These are phyloP conservation scores for Scelioninae gen. 1 DNA, from an alignment of 2,888 invertebrate genomes.

Conservation along the genomic window DNA sequence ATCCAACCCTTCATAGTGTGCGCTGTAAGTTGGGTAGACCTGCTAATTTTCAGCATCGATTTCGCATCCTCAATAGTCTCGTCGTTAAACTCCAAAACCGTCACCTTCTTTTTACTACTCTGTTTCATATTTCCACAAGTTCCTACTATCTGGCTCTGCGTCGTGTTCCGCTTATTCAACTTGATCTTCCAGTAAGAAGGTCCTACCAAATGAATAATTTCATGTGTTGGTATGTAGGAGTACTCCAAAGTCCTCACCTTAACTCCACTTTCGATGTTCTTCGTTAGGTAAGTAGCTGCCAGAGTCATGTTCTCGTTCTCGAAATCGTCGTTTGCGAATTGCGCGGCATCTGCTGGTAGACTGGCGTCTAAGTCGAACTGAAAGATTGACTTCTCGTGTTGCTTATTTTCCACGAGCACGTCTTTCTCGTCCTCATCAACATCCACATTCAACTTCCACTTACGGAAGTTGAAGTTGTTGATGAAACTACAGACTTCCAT, in stretches of 20 bases:
- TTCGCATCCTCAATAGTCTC: conserved; percentile 33
- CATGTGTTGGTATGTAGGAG: conserved; percentile 73
- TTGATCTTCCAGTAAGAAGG: conserved; percentile 93
- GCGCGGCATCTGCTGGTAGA: conserved; percentile 63
- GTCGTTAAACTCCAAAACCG: conserved; percentile 60
- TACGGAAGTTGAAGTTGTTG: conserved; percentile 82
- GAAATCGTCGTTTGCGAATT: too few relatives aligned
- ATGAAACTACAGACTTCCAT: not conserved
- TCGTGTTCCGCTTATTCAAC: conserved; percentile 26
- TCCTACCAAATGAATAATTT: conserved; percentile 88
- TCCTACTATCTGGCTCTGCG: conserved; percentile 25
- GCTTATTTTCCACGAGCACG: conserved; percentile 1
- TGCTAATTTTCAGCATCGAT: conserved; percentile 30
- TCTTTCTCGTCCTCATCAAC: conserved; percentile 23
- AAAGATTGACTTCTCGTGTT: conserved; percentile 61
- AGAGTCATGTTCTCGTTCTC: conserved; percentile 56
- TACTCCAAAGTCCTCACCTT: conserved; percentile 74
- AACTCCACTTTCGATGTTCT: conserved; percentile 60
- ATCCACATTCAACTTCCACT: conserved; percentile 86
- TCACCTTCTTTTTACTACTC: conserved; percentile 73
- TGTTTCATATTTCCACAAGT: conserved; percentile 24
- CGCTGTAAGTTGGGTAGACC: conserved; percentile 24
- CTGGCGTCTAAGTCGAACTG: conserved; percentile 79
- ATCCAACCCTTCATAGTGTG: conserved; percentile 76
- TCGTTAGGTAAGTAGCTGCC: conserved; percentile 71